Evolutionary conservation across 2,797 vertebrate genomes (phyloP), one percentile per base, ranked within the genome.

Genomic region (Myotis myotis): DNA sequence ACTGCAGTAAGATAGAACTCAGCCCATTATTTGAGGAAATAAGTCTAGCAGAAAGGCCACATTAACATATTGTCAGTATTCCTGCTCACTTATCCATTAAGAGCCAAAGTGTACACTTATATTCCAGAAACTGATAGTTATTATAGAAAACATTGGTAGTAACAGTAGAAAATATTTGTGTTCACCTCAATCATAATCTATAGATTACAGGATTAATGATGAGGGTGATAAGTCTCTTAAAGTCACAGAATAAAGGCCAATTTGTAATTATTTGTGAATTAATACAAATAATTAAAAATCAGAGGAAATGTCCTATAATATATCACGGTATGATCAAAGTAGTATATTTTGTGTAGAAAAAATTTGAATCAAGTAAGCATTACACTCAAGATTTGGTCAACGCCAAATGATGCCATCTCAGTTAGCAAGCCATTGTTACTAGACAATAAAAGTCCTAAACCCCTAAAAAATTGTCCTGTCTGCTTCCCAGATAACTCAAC

Each of bases 31-130:
- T 82, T 72, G 49, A 13, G 17, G 3, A 75, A 49, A 33, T 51
- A 88, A 92, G 4, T 57, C 68, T 28, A 25, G 53, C 19, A 60
- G 3, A 92, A 92, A 94, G 87, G 80, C 68, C 72, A 89, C 72
- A 93, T 96, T 96, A 96, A 80, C 70, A 88, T 88, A 84, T 30
- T 62, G 9, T 12, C 87, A 86, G 8, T 44, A 95, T 92, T 88
- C 70, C 30, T 87, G 33, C 64, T 96, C 72, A 95, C 41, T 87
- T 94, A 84, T 28, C 38, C 25, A 76, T 75, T 76, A 90, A 80
- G 44, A 89, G 80, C 11, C 55, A 66, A 72, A 49, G 5, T 80
- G 10, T 41, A 93, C 53, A 93, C 3, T 75, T 51, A 38, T 44
- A 57, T 53, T 75, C 30, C 44, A 93, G 75, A 96, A 96, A 89